phyloP scores from a whole-genome alignment of 2,888 invertebrate species.

The Xestoiulus laeticollis region DNA sequence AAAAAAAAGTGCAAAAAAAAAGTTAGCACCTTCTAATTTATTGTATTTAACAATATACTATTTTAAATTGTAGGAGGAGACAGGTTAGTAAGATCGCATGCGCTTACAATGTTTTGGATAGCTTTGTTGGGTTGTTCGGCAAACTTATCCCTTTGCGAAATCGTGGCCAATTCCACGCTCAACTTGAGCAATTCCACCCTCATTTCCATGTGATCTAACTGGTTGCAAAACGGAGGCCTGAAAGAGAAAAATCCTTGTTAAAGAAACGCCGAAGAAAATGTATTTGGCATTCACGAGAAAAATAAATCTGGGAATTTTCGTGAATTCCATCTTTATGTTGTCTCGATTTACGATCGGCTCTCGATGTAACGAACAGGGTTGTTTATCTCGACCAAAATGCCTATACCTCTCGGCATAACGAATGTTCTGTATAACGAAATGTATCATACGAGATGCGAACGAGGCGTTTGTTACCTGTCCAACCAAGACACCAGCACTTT shows the following conservation, averaged over 20 bases:
- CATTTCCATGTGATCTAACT: constrained; percentile 73
- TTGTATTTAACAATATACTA: no score
- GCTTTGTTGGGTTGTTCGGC: constrained; percentile 85
- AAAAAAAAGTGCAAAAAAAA: no score
- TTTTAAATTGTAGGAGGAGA: background rate
- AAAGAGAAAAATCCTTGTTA: constrained; percentile 61
- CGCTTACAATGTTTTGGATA: constrained; percentile 62
- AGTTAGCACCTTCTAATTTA: no score
- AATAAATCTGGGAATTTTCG: no score
- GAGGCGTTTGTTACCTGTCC: constrained; percentile 71
- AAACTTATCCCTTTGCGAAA: constrained; percentile 89
- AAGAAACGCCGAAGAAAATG: no score
- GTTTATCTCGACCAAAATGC: no score
- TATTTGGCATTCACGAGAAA: no score
- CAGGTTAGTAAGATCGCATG: background rate
- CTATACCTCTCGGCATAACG: no score
- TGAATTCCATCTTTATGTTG: no score
- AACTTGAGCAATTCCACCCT: constrained; percentile 78
- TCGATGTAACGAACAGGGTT: no score
- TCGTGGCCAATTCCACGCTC: constrained; percentile 86
- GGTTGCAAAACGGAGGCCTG: constrained; percentile 70
- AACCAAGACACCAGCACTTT: constrained; percentile 92
- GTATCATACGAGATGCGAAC: background rate
- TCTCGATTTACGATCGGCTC: no score
- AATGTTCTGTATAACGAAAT: no score